Evolutionary conservation across 2,797 vertebrate species (phyloP).

Genomic region (Nothura maculosa): DNA sequence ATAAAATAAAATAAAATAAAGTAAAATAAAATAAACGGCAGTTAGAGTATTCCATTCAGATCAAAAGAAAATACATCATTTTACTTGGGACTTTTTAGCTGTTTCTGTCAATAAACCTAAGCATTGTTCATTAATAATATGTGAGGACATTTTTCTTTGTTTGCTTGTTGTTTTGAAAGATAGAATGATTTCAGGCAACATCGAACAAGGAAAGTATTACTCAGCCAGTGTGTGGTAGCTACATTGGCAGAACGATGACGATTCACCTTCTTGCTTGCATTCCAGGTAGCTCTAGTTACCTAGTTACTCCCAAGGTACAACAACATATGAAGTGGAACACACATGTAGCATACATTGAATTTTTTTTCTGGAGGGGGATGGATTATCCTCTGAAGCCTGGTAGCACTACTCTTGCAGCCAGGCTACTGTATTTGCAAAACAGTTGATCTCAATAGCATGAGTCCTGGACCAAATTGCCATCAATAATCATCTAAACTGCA

Average conservation of each 20-base stretch:
- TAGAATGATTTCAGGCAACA: not conserved
- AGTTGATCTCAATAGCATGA: not conserved
- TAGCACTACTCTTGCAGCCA: not conserved
- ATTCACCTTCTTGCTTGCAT: not conserved
- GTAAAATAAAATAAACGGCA: not conserved
- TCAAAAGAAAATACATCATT: not conserved
- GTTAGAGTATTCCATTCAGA: fast-evolving
- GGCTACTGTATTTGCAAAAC: not conserved
- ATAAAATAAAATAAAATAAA: too few relatives aligned
- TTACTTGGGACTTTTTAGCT: not conserved
- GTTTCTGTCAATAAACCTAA: not conserved
- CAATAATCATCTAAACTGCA: conserved; percentile 76
- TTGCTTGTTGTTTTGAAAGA: not conserved
- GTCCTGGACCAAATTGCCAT: conserved; percentile 58
- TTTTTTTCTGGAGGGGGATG: not conserved
- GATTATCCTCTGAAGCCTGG: not conserved
- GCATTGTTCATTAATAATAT: not conserved
- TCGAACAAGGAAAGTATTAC: not conserved
- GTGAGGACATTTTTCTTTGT: not conserved
- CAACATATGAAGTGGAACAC: not conserved
- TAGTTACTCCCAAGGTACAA: not conserved
- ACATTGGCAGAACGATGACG: not conserved
- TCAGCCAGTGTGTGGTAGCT: not conserved
- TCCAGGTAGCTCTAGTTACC: not conserved
- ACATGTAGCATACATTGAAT: not conserved